These are phyloP conservation scores for Acanthiza pusilla DNA, from an alignment of 2,797 vertebrate genomes.

Conservation along the genomic window DNA sequence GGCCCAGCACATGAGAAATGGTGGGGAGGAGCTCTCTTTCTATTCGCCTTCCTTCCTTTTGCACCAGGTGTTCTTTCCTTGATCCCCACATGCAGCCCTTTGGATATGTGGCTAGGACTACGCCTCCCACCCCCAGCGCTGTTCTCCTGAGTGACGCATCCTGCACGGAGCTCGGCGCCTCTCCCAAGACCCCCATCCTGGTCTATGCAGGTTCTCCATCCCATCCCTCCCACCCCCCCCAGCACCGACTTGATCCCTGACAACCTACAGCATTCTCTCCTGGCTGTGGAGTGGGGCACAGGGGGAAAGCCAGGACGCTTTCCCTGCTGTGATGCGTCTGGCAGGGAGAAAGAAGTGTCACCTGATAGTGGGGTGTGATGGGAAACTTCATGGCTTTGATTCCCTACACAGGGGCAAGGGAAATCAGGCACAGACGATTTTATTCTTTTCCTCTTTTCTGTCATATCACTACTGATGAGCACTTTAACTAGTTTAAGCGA, in stretches of 20 bases:
- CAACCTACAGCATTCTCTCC: neutral
- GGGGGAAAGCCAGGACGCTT: neutral
- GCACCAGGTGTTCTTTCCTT: neutral
- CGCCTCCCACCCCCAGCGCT: neutral
- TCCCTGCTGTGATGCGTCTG: neutral
- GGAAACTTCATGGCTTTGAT: neutral
- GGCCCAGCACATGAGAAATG: neutral
- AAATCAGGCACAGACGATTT: neutral
- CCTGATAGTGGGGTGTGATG: neutral
- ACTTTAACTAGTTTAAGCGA: neutral
- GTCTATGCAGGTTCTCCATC: rapidly evolving
- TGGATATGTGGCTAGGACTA: rapidly evolving
- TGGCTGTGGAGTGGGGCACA: too few species aligned
- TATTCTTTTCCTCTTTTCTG: neutral
- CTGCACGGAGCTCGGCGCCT: rapidly evolving
- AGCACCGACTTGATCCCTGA: rapidly evolving
- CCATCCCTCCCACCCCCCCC: neutral
- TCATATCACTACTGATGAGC: neutral
- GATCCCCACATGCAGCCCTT: neutral
- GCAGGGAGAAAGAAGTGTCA: neutral
- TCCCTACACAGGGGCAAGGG: neutral
- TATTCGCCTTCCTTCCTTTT: neutral
- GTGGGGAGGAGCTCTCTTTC: neutral
- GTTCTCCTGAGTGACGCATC: neutral
- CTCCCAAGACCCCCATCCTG: neutral